Conservation (phyloP, 1,140 invertebrate genomes). For the Zophobas atratus region DNA sequence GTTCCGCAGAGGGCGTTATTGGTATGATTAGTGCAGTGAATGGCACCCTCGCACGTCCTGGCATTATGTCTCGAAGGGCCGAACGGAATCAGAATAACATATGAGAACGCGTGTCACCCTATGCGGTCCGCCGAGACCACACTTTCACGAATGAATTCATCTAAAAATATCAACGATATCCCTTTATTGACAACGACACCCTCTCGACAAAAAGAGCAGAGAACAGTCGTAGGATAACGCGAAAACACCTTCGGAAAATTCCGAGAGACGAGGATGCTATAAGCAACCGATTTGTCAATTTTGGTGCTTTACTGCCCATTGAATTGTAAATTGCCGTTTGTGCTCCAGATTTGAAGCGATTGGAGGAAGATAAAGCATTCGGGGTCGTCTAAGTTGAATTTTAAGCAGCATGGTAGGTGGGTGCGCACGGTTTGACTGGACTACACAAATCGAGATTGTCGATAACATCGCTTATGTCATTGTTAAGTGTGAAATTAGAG, state of each 20-base stretch:
- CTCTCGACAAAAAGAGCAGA: background rate
- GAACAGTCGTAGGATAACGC: background rate
- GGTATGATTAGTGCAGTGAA: slow-evolving; percentile 45
- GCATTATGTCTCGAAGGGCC: slow-evolving; percentile 5
- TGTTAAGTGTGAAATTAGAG: no score
- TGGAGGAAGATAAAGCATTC: slow-evolving; percentile 44
- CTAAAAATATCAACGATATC: slow-evolving; percentile 13
- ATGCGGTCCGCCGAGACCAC: slow-evolving; percentile 40
- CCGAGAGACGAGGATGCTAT: no score
- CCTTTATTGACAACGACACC: background rate
- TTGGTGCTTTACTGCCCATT: slow-evolving; percentile 23
- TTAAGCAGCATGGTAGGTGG: slow-evolving; percentile 39
- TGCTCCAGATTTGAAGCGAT: slow-evolving; percentile 47
- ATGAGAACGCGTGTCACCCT: slow-evolving; percentile 40
- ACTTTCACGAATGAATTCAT: slow-evolving; percentile 36
- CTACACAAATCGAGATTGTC: slow-evolving; percentile 15
- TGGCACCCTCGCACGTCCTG: slow-evolving; percentile 24
- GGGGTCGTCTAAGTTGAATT: slow-evolving; percentile 48
- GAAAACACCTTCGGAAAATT: no score
- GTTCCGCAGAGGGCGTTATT: slow-evolving; percentile 45
- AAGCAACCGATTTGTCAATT: slow-evolving; percentile 23
- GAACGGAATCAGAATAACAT: slow-evolving; percentile 44
- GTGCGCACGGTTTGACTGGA: slow-evolving; percentile 49
- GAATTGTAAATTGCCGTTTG: slow-evolving; percentile 52
- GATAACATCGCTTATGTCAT: background rate